Base-by-base conservation (phyloP, 1,140 invertebrate species). In the Anoplolepis gracilipes region DNA sequence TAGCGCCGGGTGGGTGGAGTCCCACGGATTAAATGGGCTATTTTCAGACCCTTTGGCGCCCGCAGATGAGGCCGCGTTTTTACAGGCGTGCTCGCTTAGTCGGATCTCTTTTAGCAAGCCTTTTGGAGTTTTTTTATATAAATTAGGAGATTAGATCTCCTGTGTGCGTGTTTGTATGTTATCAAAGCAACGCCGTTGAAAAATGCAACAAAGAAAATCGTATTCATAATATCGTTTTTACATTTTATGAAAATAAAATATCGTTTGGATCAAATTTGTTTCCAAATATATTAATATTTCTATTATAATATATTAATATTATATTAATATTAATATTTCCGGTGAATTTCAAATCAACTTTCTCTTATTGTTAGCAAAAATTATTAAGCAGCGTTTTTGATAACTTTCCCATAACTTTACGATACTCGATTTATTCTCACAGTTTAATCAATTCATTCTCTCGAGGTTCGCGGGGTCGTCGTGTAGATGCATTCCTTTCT, bases 21-120 rank as follows among this genome's bases (percentile, higher is more conserved):
- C 57, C 59, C 59, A 70, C 84, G 90, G 85, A 93, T 94, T 93
- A 93, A 94, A 93, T 91, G 89, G 90, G 90, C 88, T 92, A 90
- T 92, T 93, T 92, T 91, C 70, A 82, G 85, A 89, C 77, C 85
- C 88, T 88, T 87, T 85, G 49, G 62, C 55, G 42, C 77, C 67
- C 57, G 57, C 77, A 70, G 69, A 46, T 69, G 39, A 53, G 42
- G 36, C 65, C 62, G 53, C 73, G 76, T 87, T 90, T 87, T 87
- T 90, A 85, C 55, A 10, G 33, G 28, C n/a, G 10, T 36, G 19
- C 72, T 57, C 67, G 59, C 28, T 55, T 55, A 16, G 59, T 76
- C 87, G 61, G 13, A 55, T 84, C 39, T 73, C 67, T 46, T 28
- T 30, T 42, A 81, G 75, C 61, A 42, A 53, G 78, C 11, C 46